Conservation (phyloP, 2,888 invertebrate genomes). For the Hoplodrina blanda region DNA sequence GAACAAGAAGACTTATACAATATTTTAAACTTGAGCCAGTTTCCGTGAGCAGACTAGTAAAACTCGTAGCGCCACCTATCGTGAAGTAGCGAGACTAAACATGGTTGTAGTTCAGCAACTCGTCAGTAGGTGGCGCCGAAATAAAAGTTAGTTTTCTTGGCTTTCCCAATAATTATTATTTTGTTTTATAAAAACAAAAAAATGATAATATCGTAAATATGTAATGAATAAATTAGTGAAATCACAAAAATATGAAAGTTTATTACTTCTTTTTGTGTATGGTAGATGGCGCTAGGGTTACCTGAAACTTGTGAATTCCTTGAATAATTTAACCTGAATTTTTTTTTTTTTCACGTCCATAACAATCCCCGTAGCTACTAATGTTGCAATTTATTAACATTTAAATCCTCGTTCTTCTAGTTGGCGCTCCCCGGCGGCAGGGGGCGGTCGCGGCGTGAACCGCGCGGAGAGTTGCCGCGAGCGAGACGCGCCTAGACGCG, state of each 20-base stretch:
- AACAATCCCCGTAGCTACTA: too few species aligned
- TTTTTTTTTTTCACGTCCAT: too few species aligned
- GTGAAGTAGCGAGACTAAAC: constrained; percentile 8
- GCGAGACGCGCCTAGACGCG: constrained; percentile 85
- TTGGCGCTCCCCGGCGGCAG: constrained; percentile 56
- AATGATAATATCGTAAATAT: too few species aligned
- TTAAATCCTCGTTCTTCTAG: neutral
- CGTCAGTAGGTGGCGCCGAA: constrained; percentile 56
- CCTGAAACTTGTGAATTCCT: too few species aligned
- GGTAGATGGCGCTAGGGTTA: neutral
- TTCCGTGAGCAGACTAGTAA: too few species aligned
- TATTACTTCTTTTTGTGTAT: neutral
- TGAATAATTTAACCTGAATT: too few species aligned
- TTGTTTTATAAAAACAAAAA: too few species aligned
- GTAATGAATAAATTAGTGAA: too few species aligned
- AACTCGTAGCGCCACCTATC: constrained; percentile 50
- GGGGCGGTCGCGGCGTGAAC: constrained; percentile 82
- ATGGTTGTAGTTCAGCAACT: constrained; percentile 54
- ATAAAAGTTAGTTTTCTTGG: neutral
- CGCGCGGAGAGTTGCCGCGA: constrained; percentile 88
- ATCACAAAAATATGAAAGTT: neutral
- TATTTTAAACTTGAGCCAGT: neutral
- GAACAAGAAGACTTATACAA: neutral
- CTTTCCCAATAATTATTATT: neutral
- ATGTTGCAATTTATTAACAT: neutral